Conservation (phyloP, 2,113 vertebrate genomes). For the Phoenicopterus ruber region DNA sequence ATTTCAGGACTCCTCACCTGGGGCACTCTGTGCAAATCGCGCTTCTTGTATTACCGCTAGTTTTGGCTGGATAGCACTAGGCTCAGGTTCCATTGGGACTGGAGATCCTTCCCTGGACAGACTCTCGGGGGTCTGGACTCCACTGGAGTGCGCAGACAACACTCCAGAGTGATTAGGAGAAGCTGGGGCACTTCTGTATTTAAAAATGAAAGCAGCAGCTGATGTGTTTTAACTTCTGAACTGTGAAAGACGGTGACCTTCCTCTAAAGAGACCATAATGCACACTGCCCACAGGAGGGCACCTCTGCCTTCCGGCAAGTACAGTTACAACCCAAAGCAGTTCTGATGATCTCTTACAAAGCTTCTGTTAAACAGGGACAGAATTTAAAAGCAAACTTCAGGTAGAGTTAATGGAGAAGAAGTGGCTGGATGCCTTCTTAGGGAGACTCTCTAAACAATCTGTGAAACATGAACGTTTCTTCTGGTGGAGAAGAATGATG, state of each 20-base stretch:
- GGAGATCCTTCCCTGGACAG: constrained; percentile 96
- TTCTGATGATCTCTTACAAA: background rate
- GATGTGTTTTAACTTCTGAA: constrained; percentile 24
- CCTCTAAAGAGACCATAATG: background rate
- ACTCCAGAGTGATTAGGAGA: constrained; percentile 95
- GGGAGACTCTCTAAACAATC: background rate
- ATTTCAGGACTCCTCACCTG: constrained; percentile 74
- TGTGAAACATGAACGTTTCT: background rate
- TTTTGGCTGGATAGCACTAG: constrained; percentile 86
- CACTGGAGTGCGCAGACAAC: constrained; percentile 94
- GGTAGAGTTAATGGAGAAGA: background rate
- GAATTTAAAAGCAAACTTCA: constrained; percentile 6
- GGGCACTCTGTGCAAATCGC: constrained; percentile 90
- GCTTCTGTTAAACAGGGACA: background rate
- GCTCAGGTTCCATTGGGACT: constrained; percentile 89
- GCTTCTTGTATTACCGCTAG: constrained; percentile 95
- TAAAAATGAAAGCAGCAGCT: constrained; percentile 55
- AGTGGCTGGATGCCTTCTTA: constrained; percentile 3
- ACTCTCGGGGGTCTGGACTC: constrained; percentile 96
- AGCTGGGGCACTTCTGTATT: constrained; percentile 91
- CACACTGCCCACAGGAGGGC: constrained; percentile 27
- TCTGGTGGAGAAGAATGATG: background rate
- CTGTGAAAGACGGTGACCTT: background rate
- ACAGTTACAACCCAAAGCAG: background rate
- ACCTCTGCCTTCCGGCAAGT: background rate